phyloP scores from a whole-genome alignment of 2,888 invertebrate genomes.

The Brachypalpus laphriformis region DNA sequence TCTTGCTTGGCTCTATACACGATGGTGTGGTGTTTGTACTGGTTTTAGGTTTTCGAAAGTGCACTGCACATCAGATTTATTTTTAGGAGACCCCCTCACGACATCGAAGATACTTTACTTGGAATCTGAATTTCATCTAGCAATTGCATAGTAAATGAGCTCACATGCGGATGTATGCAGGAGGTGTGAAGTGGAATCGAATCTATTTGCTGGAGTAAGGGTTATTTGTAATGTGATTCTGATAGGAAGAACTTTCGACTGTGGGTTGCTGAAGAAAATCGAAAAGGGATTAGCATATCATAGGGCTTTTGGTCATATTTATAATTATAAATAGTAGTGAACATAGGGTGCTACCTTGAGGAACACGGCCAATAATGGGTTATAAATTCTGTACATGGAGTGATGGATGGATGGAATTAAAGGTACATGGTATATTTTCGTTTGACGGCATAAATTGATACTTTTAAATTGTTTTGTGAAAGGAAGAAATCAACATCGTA shows the following conservation, averaged over 20 bases:
- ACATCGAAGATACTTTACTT: not conserved
- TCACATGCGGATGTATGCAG: not conserved
- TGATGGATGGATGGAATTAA: too few relatives aligned
- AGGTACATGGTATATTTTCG: too few relatives aligned
- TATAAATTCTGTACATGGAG: too few relatives aligned
- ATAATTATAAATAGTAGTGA: too few relatives aligned
- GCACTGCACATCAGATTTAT: constrained; percentile 45
- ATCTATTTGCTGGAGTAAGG: not conserved
- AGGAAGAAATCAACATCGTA: too few relatives aligned
- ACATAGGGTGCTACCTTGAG: too few relatives aligned
- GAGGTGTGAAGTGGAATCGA: constrained; percentile 23
- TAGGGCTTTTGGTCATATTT: too few relatives aligned
- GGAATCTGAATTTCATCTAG: constrained; percentile 42
- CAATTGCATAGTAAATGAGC: constrained; percentile 18
- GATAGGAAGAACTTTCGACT: constrained; percentile 16
- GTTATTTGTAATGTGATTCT: not conserved
- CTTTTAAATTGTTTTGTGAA: too few relatives aligned
- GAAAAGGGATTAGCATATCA: not conserved
- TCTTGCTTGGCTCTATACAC: not conserved
- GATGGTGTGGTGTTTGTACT: constrained; percentile 31
- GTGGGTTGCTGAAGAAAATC: not conserved
- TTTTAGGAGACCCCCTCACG: constrained; percentile 24
- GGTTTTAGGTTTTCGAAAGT: constrained; percentile 43
- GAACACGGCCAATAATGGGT: too few relatives aligned
- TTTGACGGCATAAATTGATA: too few relatives aligned